Percentiles rank a stretch among this genome's conserved stretches.
Conservation (phyloP, 2,113 vertebrate species). For the Oncorhynchus mykiss region DNA sequence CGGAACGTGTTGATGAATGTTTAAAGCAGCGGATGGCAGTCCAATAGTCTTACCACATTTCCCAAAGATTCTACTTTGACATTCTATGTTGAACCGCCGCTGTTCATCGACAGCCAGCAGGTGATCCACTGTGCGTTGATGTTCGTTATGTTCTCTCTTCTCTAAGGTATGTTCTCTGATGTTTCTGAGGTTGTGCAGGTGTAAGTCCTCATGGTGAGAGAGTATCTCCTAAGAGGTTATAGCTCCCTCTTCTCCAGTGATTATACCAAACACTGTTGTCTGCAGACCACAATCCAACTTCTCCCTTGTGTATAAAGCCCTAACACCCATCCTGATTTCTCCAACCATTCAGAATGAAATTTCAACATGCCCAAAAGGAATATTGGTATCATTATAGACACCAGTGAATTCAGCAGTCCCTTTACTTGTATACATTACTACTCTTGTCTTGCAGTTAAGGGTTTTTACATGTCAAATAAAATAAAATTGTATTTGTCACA, state of each 20-base stretch:
- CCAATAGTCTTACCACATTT: too few relatives aligned
- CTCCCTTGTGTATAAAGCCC: slow-evolving; percentile 26
- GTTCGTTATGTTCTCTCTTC: too few relatives aligned
- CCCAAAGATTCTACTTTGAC: too few relatives aligned
- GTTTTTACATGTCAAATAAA: not conserved
- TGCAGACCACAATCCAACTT: slow-evolving; percentile 35
- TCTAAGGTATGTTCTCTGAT: not conserved
- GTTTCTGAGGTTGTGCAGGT: not conserved
- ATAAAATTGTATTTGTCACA: not conserved
- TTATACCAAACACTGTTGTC: slow-evolving; percentile 64
- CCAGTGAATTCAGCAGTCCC: not conserved
- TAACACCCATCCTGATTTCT: slow-evolving; percentile 26
- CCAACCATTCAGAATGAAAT: slow-evolving; percentile 8
- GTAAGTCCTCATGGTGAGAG: not conserved
- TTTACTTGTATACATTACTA: not conserved
- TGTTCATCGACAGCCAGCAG: too few relatives aligned
- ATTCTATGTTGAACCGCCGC: too few relatives aligned
- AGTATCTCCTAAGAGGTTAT: slow-evolving; percentile 47
- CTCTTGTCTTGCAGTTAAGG: not conserved
- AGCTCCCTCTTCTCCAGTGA: slow-evolving; percentile 61
- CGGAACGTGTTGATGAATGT: too few relatives aligned
- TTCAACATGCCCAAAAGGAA: slow-evolving; percentile 1
- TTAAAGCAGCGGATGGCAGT: too few relatives aligned
- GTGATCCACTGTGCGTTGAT: too few relatives aligned
- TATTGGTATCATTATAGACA: slow-evolving; percentile 11